These are phyloP conservation scores for Gastrophysa polygoni DNA, from an alignment of 2,888 invertebrate genomes.

Conservation along the genomic window DNA sequence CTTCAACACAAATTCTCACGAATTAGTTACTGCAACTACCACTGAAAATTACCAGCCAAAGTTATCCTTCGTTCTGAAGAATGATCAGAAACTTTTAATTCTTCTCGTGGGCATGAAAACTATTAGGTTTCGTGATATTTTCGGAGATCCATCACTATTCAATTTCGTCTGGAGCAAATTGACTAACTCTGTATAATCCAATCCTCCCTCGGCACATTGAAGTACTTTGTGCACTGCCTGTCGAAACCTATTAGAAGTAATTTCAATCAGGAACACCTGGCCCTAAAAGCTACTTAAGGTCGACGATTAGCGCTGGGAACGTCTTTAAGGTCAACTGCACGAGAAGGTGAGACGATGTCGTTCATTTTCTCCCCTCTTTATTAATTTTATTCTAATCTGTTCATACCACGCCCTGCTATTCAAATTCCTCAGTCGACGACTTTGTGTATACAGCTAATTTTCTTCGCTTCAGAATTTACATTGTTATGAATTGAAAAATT, in stretches of 20 bases:
- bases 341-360: constrained; percentile 36
- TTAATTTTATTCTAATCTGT: constrained; percentile 47
- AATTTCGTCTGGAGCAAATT: no score
- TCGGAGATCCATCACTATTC: no score
- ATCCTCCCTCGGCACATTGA: constrained; percentile 30
- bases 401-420: constrained; percentile 33
- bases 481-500: constrained; percentile 31
- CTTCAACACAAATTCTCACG: no score
- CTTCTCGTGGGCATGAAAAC: no score
- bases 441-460: constrained; percentile 33
- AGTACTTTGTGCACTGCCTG: constrained; percentile 44
- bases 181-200: no score
- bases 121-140: no score
- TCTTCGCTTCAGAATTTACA: constrained; percentile 31
- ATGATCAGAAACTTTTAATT: no score
- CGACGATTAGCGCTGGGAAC: constrained; percentile 35
- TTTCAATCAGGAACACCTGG: constrained; percentile 49
- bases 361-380: constrained; percentile 37
- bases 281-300: constrained; percentile 41
- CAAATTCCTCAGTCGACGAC: constrained; percentile 27
- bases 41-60: no score
- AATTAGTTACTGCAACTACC: no score
- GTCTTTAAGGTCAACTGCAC: constrained; percentile 37
- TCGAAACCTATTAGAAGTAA: constrained; percentile 41
- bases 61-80: no score